Conservation (phyloP, 2,797 vertebrate species). For the Hemitrygon akajei region DNA sequence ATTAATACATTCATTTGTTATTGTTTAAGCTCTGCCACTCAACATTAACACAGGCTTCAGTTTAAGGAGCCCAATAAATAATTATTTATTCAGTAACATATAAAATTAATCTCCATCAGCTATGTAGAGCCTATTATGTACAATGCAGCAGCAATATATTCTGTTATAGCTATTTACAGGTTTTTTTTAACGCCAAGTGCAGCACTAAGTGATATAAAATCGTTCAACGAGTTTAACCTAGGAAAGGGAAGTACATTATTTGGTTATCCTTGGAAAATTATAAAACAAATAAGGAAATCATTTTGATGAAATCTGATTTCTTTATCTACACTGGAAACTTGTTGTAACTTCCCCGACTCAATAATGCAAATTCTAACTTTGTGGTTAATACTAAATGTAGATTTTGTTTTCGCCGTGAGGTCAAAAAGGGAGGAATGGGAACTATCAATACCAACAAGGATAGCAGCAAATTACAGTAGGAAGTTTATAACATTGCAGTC, state of each 20-base stretch:
- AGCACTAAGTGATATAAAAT: not conserved
- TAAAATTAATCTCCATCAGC: not conserved
- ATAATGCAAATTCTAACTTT: too few relatives aligned
- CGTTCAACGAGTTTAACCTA: not conserved
- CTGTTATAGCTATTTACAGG: not conserved
- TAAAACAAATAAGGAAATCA: not conserved
- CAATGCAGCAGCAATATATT: not conserved
- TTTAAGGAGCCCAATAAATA: not conserved
- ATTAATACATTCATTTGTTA: not conserved
- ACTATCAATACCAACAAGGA: too few relatives aligned
- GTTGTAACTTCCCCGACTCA: not conserved
- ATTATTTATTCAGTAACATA: not conserved
- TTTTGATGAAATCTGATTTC: not conserved
- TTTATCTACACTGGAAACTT: not conserved
- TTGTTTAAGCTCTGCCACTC: not conserved
- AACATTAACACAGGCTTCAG: not conserved
- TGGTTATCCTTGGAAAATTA: not conserved
- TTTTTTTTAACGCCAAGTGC: not conserved
- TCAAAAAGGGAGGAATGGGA: too few relatives aligned
- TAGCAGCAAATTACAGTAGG: too few relatives aligned
- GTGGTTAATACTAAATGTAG: too few relatives aligned
- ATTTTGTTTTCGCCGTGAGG: too few relatives aligned
- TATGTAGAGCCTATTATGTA: not conserved
- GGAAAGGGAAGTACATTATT: not conserved
- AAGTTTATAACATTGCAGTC: too few relatives aligned